A percentile compares a stretch with the other conserved stretches of the same genome.
Conservation (phyloP, 2,113 vertebrate genomes). For the Lucifuga dentata region DNA sequence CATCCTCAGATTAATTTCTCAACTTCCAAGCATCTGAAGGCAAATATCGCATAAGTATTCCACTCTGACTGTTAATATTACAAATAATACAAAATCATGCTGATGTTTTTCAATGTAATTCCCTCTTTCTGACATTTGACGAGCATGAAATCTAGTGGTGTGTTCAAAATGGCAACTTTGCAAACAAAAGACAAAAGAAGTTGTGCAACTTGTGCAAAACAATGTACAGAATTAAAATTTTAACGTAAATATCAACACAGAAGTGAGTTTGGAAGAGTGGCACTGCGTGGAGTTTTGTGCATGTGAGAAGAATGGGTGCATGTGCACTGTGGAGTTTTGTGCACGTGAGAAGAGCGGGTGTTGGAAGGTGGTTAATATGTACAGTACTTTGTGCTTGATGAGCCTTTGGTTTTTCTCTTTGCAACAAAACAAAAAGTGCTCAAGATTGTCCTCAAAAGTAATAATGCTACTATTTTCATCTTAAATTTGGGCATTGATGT, state of each 20-base stretch:
- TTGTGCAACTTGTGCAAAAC: constrained; percentile 78
- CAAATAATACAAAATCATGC: not conserved
- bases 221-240: not conserved
- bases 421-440: constrained; percentile 61
- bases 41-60: constrained; percentile 43
- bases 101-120: constrained; percentile 12
- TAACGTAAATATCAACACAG: constrained; percentile 32
- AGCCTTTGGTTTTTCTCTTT: constrained; percentile 53
- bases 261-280: constrained; percentile 50
- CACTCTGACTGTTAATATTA: constrained; percentile 4
- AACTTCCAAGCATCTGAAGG: constrained; percentile 54
- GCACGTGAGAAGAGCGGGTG: constrained; percentile 37
- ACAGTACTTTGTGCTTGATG: constrained; percentile 51
- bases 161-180: constrained; percentile 26
- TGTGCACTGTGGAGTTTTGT: too few species aligned
- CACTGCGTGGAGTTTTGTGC: constrained; percentile 40
- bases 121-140: constrained; percentile 19
- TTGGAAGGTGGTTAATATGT: constrained; percentile 37
- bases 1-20: constrained; percentile 51
- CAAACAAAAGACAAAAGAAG: constrained; percentile 28
- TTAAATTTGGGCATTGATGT: constrained; percentile 39
- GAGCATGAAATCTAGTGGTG: constrained; percentile 25
- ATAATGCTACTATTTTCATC: constrained; percentile 47
- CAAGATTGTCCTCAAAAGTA: constrained; percentile 58
- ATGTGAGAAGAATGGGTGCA: constrained; percentile 35